Percentiles rank a stretch among this genome's conserved stretches.
Evolutionary conservation across 2,113 vertebrate genomes (phyloP).

Genomic region (Clupea harengus): DNA sequence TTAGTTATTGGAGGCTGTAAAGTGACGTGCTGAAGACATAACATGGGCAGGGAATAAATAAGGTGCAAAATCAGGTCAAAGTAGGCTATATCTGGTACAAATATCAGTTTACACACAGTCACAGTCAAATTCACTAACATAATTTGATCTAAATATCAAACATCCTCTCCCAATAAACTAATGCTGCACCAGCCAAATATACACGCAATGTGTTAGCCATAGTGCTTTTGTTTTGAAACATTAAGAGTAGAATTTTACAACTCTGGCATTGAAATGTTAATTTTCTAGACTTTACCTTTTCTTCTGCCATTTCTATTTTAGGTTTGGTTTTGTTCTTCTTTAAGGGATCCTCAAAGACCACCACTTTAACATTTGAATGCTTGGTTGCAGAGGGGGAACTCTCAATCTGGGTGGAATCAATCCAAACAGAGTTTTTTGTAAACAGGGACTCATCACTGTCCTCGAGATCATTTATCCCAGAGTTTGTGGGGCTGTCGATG

Average conservation of each 20-base stretch:
- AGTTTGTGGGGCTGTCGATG: neutral
- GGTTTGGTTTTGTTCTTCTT: slow-evolving; percentile 62
- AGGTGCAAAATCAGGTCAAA: no score
- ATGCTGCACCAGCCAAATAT: no score
- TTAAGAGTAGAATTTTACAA: no score
- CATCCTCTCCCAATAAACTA: no score
- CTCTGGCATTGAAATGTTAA: neutral
- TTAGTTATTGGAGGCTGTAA: slow-evolving; percentile 52
- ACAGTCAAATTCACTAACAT: no score
- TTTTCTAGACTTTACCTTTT: neutral
- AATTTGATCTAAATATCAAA: no score
- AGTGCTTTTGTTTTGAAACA: no score
- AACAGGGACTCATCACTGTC: neutral
- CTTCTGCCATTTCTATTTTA: neutral
- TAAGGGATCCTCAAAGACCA: slow-evolving; percentile 74
- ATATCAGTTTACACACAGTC: no score
- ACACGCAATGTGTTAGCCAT: no score
- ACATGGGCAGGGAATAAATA: neutral
- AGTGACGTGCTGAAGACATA: slow-evolving; percentile 15
- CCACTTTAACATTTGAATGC: slow-evolving; percentile 65
- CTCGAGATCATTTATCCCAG: neutral
- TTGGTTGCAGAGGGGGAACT: neutral
- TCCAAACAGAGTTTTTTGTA: neutral
- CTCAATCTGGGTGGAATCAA: neutral
- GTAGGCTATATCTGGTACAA: no score